Conservation (phyloP, 2,888 invertebrate genomes). For the Drosophila formosana region DNA sequence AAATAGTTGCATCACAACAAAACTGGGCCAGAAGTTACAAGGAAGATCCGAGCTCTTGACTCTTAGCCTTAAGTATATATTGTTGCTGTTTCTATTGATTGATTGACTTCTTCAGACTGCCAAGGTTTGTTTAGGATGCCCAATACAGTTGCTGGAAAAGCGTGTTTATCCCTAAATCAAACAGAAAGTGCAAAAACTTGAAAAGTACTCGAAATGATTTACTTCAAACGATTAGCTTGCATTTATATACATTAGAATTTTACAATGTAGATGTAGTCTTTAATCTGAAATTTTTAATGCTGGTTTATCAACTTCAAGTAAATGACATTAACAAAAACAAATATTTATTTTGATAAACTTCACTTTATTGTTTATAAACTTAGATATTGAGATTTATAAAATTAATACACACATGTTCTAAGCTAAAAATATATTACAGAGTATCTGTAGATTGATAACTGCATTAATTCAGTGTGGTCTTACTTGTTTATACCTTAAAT, state of each 20-base stretch:
- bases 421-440: not conserved
- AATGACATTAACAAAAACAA: no score
- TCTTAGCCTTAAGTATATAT: constrained; percentile 43
- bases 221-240: not conserved
- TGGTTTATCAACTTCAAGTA: no score
- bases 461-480: not conserved
- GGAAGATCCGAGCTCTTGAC: constrained; percentile 52
- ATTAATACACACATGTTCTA: no score
- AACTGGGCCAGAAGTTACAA: constrained; percentile 46
- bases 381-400: no score
- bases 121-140: constrained; percentile 1
- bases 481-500: constrained; percentile 15
- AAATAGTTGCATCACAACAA: constrained; percentile 63
- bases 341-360: no score
- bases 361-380: no score
- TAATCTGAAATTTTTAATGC: no score
- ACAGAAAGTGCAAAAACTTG: not conserved
- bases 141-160: not conserved
- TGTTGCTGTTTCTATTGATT: constrained; percentile 55
- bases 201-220: not conserved
- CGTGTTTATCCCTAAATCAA: not conserved
- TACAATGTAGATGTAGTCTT: no score
- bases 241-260: no score
- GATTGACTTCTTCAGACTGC: constrained; percentile 56
- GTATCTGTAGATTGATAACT: not conserved